Conservation (phyloP, 2,113 vertebrate species). For the Dolichotis patagonum region DNA sequence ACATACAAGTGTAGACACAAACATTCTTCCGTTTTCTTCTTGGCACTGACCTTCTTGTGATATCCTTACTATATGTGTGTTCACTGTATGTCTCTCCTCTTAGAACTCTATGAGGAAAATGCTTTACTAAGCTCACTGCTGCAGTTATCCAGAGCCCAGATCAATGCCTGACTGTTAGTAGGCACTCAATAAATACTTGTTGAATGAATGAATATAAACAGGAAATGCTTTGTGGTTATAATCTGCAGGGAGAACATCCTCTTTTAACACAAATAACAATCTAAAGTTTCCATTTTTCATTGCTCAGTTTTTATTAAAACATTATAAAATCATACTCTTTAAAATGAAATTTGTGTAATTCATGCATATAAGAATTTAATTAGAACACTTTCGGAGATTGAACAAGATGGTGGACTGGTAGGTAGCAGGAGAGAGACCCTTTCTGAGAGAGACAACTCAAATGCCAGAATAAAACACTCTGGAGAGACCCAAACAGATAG, state of each 20-base stretch:
- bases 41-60: background rate
- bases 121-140: background rate
- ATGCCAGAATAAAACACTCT: too few relatives aligned
- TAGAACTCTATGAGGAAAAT: background rate
- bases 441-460: too few relatives aligned
- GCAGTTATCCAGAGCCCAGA: background rate
- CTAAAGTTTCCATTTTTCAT: background rate
- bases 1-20: background rate
- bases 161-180: background rate
- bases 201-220: background rate
- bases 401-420: too few relatives aligned
- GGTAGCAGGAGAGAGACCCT: too few relatives aligned
- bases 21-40: background rate
- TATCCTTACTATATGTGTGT: background rate
- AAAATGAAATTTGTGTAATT: background rate
- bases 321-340: background rate
- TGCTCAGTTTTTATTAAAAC: slow-evolving; percentile 43
- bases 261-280: slow-evolving; percentile 6
- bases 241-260: background rate
- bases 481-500: too few relatives aligned
- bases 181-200: background rate
- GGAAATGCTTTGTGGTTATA: slow-evolving; percentile 1
- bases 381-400: too few relatives aligned
- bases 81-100: background rate
- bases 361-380: background rate